These are phyloP conservation scores for Argyresthia albistria DNA, from an alignment of 2,888 invertebrate genomes.

Conservation along the genomic window DNA sequence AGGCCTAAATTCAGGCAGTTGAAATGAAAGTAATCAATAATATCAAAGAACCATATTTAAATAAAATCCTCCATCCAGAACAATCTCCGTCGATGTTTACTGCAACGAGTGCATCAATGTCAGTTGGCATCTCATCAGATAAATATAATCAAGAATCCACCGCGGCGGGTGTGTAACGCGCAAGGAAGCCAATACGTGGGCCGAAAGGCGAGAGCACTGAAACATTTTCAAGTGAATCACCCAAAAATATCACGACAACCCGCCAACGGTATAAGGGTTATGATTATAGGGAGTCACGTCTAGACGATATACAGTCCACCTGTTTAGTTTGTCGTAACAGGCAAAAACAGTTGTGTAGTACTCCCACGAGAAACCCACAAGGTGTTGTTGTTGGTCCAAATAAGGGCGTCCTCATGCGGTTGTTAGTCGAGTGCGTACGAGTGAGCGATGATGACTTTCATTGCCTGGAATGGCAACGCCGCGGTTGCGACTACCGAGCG, in stretches of 20 bases:
- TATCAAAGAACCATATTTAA: too few relatives aligned
- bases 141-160: conserved; percentile 19
- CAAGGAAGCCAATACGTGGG: conserved; percentile 27
- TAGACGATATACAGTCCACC: conserved; percentile 9
- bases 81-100: too few relatives aligned
- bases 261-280: neutral
- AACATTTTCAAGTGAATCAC: conserved; percentile 32
- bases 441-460: conserved; percentile 57
- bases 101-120: too few relatives aligned
- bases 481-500: conserved; percentile 29
- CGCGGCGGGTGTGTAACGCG: conserved; percentile 7
- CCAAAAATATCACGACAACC: too few relatives aligned
- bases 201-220: conserved; percentile 31
- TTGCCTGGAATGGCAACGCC: conserved; percentile 59
- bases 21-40: too few relatives aligned
- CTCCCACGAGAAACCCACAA: conserved; percentile 40
- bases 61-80: too few relatives aligned
- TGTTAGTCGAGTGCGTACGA: conserved; percentile 24
- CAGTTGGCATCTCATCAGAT: too few relatives aligned
- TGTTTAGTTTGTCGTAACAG: conserved; percentile 12
- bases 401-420: conserved; percentile 32
- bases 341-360: conserved; percentile 20
- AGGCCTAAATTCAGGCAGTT: too few relatives aligned
- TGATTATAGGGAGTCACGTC: neutral
- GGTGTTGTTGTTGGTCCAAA: conserved; percentile 31